Evolutionary conservation across 2,113 vertebrate species (phyloP).

Genomic region (Petroica traversi): DNA sequence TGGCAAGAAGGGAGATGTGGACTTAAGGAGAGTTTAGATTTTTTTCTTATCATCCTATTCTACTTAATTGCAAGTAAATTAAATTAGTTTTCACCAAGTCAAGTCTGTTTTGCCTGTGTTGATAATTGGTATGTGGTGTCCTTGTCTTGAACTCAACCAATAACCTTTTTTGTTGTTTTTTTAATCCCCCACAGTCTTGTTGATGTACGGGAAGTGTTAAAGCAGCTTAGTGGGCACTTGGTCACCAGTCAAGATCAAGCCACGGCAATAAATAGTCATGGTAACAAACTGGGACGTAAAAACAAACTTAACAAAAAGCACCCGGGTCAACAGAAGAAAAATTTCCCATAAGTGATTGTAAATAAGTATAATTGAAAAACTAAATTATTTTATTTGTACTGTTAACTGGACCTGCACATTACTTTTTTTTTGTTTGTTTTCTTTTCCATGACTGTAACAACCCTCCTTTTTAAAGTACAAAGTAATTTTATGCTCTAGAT

Average conservation of each 20-base stretch:
- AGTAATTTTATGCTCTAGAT: neutral
- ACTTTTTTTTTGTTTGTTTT: neutral
- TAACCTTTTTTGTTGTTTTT: neutral
- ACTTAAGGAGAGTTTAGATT: neutral
- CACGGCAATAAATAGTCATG: neutral
- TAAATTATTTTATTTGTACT: neutral
- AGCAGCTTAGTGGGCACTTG: neutral
- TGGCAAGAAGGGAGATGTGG: neutral
- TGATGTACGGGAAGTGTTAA: neutral
- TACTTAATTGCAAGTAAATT: neutral
- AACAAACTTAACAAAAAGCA: neutral
- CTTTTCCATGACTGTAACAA: neutral
- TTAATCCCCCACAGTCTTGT: neutral
- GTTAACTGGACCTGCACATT: neutral
- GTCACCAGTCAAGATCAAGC: neutral
- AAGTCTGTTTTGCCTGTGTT: neutral
- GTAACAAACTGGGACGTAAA: neutral
- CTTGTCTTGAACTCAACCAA: neutral
- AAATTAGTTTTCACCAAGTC: neutral
- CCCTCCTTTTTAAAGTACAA: neutral
- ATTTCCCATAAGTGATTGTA: neutral
- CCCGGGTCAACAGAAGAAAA: neutral
- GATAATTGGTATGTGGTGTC: neutral
- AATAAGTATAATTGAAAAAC: neutral
- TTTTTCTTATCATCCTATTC: neutral